Evolutionary conservation across 2,888 invertebrate species (phyloP).

Genomic region (Drosophila peninsularis): DNA sequence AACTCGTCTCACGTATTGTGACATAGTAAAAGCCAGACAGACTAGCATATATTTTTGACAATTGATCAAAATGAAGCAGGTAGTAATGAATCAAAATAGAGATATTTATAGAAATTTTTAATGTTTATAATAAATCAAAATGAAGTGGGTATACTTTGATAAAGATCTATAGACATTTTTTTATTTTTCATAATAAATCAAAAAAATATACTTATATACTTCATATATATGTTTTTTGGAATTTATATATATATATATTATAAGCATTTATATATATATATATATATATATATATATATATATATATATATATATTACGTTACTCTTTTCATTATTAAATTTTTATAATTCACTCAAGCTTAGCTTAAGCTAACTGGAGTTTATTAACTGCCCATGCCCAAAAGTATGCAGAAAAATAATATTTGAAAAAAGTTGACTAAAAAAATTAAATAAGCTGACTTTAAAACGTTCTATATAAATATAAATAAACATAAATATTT

Average conservation of each 20-base stretch:
- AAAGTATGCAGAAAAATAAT: conserved; percentile 22
- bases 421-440: too few relatives aligned
- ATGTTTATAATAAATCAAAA: neutral
- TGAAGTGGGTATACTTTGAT: too few relatives aligned
- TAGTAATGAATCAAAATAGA: neutral
- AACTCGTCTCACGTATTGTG: conserved; percentile 1
- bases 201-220: too few relatives aligned
- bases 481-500: too few relatives aligned
- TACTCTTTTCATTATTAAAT: neutral
- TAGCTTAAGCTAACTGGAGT: neutral
- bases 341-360: neutral
- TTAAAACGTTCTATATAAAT: too few relatives aligned
- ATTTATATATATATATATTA: too few relatives aligned
- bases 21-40: neutral
- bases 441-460: neutral
- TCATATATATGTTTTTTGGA: too few relatives aligned
- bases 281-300: too few relatives aligned
- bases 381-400: neutral
- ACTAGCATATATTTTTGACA: neutral
- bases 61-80: neutral
- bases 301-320: too few relatives aligned
- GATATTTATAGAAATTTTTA: neutral
- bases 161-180: neutral
- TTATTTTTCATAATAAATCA: neutral
- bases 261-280: too few relatives aligned